phyloP scores from a whole-genome alignment of 1,140 invertebrate species.

The Helicoverpa zea region DNA sequence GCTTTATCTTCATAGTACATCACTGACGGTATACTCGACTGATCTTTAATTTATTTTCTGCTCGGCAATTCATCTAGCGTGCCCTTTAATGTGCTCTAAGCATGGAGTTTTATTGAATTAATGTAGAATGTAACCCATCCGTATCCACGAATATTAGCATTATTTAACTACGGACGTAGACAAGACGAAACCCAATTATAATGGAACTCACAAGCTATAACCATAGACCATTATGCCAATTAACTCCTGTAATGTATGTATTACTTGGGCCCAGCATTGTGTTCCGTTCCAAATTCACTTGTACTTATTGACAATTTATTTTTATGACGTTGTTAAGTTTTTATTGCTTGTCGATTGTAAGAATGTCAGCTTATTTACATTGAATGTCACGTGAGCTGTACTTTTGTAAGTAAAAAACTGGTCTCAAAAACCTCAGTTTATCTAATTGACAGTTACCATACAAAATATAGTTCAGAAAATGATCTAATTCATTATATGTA shows the following conservation, averaged over 20 bases:
- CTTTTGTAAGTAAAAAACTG: background rate
- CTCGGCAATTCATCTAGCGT: constrained; percentile 23
- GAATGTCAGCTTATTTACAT: background rate
- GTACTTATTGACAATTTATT: constrained; percentile 15
- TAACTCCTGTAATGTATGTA: constrained; percentile 54
- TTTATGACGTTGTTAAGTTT: constrained; percentile 37
- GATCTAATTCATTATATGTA: too few species aligned
- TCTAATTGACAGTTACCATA: too few species aligned
- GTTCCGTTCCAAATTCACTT: constrained; percentile 28
- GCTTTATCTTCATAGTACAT: constrained; percentile 22
- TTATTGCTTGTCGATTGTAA: background rate
- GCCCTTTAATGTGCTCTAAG: constrained; percentile 39
- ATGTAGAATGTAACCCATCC: constrained; percentile 28
- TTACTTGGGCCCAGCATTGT: constrained; percentile 12
- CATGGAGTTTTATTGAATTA: constrained; percentile 35
- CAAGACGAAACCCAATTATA: constrained; percentile 56
- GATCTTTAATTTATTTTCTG: constrained; percentile 37
- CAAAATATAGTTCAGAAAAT: too few species aligned
- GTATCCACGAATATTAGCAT: constrained; percentile 47
- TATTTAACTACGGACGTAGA: constrained; percentile 46
- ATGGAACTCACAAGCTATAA: constrained; percentile 54
- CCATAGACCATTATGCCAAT: constrained; percentile 56
- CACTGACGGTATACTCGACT: constrained; percentile 23
- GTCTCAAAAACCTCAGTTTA: too few species aligned
- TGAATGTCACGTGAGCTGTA: background rate